phyloP scores from a whole-genome alignment of 2,113 vertebrate genomes.

The Parus major region DNA sequence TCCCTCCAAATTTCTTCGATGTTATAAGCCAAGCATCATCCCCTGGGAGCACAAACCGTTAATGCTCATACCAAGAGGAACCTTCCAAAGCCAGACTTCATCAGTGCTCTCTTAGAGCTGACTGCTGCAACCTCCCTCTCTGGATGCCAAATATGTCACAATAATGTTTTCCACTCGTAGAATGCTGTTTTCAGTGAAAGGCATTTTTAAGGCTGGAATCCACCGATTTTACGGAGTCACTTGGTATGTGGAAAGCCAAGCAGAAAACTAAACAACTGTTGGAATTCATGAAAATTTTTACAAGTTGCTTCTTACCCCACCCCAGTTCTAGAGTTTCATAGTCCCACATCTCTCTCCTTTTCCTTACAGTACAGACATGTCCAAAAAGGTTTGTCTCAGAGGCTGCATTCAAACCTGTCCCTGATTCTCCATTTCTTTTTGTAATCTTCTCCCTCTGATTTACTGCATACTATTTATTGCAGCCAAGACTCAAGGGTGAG shows the following conservation, averaged over 20 bases:
- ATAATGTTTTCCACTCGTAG: constrained; percentile 8
- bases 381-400: neutral
- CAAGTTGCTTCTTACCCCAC: neutral
- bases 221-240: constrained; percentile 4
- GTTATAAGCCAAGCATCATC: neutral
- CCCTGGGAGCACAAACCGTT: neutral
- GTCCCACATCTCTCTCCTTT: neutral
- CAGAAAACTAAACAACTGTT: neutral
- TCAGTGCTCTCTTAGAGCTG: neutral
- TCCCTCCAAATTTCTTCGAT: neutral
- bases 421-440: neutral
- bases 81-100: neutral
- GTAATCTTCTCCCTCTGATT: neutral
- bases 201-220: neutral
- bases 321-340: neutral
- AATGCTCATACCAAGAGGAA: neutral
- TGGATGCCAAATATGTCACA: neutral
- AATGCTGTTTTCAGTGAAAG: neutral
- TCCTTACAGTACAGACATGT: neutral
- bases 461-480: neutral
- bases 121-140: neutral
- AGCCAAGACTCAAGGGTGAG: neutral
- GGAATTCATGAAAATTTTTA: neutral
- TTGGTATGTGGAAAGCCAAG: neutral
- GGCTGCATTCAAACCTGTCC: neutral